Evolutionary conservation across 2,888 invertebrate genomes (phyloP), one percentile per base, ranked within the genome.

Genomic region (Ichneumon xanthorius): DNA sequence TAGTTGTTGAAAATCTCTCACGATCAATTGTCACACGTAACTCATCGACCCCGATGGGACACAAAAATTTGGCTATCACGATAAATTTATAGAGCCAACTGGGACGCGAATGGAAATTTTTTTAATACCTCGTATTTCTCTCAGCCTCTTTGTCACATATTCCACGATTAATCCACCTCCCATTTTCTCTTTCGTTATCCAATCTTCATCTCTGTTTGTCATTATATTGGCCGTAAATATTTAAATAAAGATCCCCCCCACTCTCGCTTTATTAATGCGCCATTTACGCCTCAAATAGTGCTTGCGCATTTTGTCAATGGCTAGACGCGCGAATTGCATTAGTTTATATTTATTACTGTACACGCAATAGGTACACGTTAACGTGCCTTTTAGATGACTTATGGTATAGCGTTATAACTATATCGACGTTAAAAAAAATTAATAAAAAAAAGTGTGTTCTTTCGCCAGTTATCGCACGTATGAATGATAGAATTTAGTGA

Each of bases 221-320:
- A 80, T 81, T 55, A 55, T 68, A 55, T 71, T 80, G 11, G 53
- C 33, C 75, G 76, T 75, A 79, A 75, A 75, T 75, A 68, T 71
- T 77, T 37, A 72, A 40, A 30, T 9, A 19, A 55, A 55, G 30
- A 30, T 68, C n/a, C 3, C 48, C 61, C 61, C 40, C 50, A 53
- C 30, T 70, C 80, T 53, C 61, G 81, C 78, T 82, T 82, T 55
- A 19, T 82, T 61, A 61, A 50, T 75, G 79, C 82, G 82, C 76
- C 72, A 65, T 58, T 80, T 80, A 80, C 72, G 65, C 55, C 67
- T 55, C 50, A 63, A 81, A 80, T 85, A 85, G 85, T 85, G 85
- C 85, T 82, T 85, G 85, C 67, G 85, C 85, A 85, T 85, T 82
- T 85, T 80, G 82, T 85, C 75, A 68, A 80, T 85, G 76, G 82